Evolutionary conservation across 2,888 invertebrate species (phyloP).

Genomic region (Cephalotes varians): DNA sequence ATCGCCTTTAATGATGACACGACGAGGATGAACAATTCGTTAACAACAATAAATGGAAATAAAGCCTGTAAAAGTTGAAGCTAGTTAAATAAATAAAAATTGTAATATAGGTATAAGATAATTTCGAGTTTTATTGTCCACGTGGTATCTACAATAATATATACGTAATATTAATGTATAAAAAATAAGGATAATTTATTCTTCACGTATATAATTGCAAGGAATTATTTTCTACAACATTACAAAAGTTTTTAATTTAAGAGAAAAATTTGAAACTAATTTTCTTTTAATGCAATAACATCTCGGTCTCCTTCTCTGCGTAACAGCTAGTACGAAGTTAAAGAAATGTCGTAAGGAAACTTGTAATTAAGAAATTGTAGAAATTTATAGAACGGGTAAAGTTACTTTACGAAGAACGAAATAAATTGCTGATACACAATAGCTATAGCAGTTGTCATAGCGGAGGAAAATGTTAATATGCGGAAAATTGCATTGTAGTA

Average conservation of each 20-base stretch:
- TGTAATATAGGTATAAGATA: neutral
- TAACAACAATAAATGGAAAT: conserved; percentile 29
- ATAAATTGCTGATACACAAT: conserved; percentile 22
- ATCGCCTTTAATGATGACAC: conserved; percentile 55
- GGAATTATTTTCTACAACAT: neutral
- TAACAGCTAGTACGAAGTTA: neutral
- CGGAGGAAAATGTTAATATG: conserved; percentile 9
- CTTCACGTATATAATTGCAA: neutral
- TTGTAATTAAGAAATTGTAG: neutral
- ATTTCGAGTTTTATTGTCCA: neutral
- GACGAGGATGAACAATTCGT: conserved; percentile 49
- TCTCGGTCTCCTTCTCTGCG: too few relatives aligned
- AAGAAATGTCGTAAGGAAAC: neutral
- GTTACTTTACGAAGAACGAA: neutral
- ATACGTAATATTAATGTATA: neutral
- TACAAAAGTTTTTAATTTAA: neutral
- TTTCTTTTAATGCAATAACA: neutral
- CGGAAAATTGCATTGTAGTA: conserved; percentile 33
- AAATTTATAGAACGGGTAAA: neutral
- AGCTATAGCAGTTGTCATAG: neutral
- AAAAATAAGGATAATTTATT: neutral
- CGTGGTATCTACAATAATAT: neutral
- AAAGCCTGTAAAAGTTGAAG: neutral
- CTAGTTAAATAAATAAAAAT: neutral
- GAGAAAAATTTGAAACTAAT: neutral